Evolutionary conservation across 2,888 invertebrate genomes (phyloP).

Genomic region (Brenthis daphne): DNA sequence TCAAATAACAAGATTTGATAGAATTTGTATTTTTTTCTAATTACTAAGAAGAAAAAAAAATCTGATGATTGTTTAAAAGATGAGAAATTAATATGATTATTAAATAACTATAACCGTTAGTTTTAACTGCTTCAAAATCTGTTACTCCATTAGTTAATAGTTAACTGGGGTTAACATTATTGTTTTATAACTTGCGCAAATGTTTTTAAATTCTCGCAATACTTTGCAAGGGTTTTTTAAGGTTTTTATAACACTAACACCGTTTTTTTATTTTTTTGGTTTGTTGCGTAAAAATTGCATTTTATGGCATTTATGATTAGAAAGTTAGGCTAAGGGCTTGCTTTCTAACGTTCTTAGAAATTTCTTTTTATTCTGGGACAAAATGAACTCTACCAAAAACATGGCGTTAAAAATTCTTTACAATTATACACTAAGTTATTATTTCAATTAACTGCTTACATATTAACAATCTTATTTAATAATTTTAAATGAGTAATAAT

Average conservation of each 20-base stretch:
- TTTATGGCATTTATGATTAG: conserved; percentile 28
- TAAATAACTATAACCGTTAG: conserved; percentile 26
- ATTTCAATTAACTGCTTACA: too few relatives aligned
- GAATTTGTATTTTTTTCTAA: too few relatives aligned
- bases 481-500: too few relatives aligned
- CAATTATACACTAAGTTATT: too few relatives aligned
- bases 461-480: too few relatives aligned
- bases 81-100: conserved; percentile 11
- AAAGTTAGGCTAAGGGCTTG: conserved; percentile 26
- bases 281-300: conserved; percentile 29
- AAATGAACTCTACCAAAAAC: neutral
- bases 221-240: conserved; percentile 22
- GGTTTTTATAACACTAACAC: conserved; percentile 22
- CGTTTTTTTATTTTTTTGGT: conserved; percentile 5
- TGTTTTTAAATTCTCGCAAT: conserved; percentile 23
- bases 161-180: conserved; percentile 25
- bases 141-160: conserved; percentile 24
- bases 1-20: too few relatives aligned
- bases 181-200: conserved; percentile 33
- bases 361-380: conserved; percentile 9
- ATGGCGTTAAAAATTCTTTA: neutral
- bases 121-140: conserved; percentile 25
- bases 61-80: neutral
- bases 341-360: conserved; percentile 30
- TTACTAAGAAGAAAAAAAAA: too few relatives aligned